Base-by-base conservation (phyloP, 2,113 vertebrate genomes). In the Tragelaphus buxtoni region DNA sequence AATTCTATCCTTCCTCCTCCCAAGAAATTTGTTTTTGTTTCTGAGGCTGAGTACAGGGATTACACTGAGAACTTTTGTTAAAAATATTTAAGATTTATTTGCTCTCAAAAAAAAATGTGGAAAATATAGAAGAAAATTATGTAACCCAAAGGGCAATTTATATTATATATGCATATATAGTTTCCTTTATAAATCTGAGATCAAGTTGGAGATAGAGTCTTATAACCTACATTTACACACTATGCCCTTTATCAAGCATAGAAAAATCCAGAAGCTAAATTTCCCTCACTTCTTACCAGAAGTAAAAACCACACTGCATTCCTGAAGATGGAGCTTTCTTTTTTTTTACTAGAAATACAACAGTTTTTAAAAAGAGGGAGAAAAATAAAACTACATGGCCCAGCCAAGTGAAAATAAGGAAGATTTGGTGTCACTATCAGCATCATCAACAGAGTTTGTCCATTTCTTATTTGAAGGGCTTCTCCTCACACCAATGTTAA, bases 21-120 rank as follows among this genome's bases (percentile, higher is more conserved):
- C 51, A 55, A 35, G 89, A 56, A 74, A 74, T 76, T 16, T 84
- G 72, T 72, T 91, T 74, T 83, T 82, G 30, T 84, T 92, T 90
- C 82, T 93, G 55, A 94, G 13, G 42, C 26, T 91, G 45, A 90
- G n/a, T 39, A 79, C 16, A 53, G 26, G 17, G 56, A 96, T 86
- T 60, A 80, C 26, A 81, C 53, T 69, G 45, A 85, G 74, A 89
- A 89, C 42, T 51, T 95, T 51, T 51, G n/a, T 83, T 95, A 13
- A 96, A 96, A 83, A 93, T 87, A 82, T n/a, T 90, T 96, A 83
- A 92, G 65, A 92, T 88, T 95, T 84, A 93, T 93, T 82, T 56
- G 35, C 86, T 97, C 72, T 47, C 30, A 83, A 56, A 35, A 32
- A 82, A n/a, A 76, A 69, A 47, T 5, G 5, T n/a, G 20, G 32